These are phyloP conservation scores for Rotaria magnacalcarata DNA, from an alignment of 2,888 invertebrate genomes.

Conservation along the genomic window DNA sequence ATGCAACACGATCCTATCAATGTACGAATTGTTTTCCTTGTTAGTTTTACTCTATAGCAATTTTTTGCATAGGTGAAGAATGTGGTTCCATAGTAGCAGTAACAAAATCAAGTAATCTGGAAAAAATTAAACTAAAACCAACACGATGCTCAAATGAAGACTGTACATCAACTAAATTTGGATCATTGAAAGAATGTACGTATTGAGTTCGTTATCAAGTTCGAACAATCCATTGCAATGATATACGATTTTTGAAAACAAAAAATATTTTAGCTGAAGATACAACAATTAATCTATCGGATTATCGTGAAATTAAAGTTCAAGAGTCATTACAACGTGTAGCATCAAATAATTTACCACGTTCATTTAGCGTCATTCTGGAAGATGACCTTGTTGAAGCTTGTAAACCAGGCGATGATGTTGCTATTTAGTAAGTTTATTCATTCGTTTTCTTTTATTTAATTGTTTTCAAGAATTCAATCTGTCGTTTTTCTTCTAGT, in stretches of 20 bases:
- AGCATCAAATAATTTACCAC: conserved; percentile 70
- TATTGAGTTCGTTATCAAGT: conserved; percentile 62
- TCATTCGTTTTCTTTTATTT: not conserved
- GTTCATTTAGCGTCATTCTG: conserved; percentile 72
- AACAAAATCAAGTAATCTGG: not conserved
- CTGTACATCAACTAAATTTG: conserved; percentile 53
- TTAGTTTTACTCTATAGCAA: not conserved
- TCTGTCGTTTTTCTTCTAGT: not conserved
- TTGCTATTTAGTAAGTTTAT: conserved; percentile 70
- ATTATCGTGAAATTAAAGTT: conserved; percentile 80
- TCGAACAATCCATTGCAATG: no score
- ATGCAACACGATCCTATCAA: conserved; percentile 10
- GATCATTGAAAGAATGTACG: conserved; percentile 59
- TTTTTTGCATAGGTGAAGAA: not conserved
- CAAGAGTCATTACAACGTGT: conserved; percentile 74
- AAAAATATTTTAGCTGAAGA: not conserved
- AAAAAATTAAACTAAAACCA: conserved; percentile 59
- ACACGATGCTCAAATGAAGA: conserved; percentile 62
- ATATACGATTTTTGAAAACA: no score
- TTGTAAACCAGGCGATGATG: conserved; percentile 82
- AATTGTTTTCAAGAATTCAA: no score
- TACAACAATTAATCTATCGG: conserved; percentile 53
- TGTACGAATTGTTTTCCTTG: not conserved
- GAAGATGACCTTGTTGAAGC: conserved; percentile 79
- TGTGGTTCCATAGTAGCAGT: conserved; percentile 21